These are phyloP conservation scores for Apolygus lucorum DNA, from an alignment of 1,140 invertebrate genomes.

Conservation along the genomic window DNA sequence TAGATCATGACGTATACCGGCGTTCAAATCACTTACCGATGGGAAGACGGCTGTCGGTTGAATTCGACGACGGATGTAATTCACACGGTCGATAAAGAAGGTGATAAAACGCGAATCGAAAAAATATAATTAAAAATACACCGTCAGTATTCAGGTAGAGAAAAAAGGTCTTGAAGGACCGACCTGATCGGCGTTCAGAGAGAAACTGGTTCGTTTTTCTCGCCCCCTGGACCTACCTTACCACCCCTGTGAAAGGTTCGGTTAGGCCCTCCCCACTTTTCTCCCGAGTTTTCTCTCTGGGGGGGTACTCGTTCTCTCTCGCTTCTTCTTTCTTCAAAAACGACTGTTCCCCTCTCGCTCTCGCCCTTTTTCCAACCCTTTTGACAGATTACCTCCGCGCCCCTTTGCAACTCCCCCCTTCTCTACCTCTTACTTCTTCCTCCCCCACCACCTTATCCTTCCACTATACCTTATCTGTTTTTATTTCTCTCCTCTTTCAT, in stretches of 20 bases:
- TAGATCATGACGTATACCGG: not conserved
- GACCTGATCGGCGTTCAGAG: not conserved
- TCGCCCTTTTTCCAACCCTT: not conserved
- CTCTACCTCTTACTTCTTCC: not conserved
- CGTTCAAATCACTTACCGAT: not conserved
- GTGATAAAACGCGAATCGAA: no score
- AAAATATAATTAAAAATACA: no score
- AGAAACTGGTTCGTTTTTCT: constrained; percentile 4
- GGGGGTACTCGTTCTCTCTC: constrained; percentile 1
- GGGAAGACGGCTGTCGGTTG: no score
- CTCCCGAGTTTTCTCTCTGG: not conserved
- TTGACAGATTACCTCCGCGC: constrained; percentile 1
- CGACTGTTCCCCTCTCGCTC: not conserved
- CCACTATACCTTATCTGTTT: no score
- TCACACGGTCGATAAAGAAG: no score
- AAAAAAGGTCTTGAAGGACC: no score
- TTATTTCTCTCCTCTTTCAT: no score
- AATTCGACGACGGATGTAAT: no score
- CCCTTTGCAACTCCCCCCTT: not conserved
- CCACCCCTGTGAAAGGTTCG: constrained; percentile 1
- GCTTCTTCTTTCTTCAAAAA: not conserved
- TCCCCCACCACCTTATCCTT: not conserved
- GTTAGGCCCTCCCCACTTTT: not conserved
- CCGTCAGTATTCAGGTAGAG: no score
- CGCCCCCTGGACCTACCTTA: constrained; percentile 20